A percentile compares a stretch with the other conserved stretches of the same genome.
phyloP scores from a whole-genome alignment of 2,888 invertebrate genomes.

The Pandemis corylana region DNA sequence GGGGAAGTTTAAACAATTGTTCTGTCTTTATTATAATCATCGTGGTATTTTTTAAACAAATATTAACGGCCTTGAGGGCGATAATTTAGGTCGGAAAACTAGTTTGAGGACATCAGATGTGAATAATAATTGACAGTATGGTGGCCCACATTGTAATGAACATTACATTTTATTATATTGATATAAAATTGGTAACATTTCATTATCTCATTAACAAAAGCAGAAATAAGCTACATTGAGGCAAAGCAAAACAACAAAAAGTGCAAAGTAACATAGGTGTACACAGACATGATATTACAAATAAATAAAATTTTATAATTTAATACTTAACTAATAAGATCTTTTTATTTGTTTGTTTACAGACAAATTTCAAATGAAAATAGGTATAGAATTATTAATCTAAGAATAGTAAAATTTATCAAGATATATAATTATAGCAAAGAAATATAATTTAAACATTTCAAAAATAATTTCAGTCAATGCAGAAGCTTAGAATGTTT shows the following conservation, averaged over 20 bases:
- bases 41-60: constrained; percentile 27
- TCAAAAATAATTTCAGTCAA: constrained; percentile 15
- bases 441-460: neutral
- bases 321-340: constrained; percentile 13
- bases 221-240: constrained; percentile 18
- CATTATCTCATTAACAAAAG: constrained; percentile 5
- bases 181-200: constrained; percentile 33
- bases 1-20: constrained; percentile 51
- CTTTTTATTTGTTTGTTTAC: constrained; percentile 7
- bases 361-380: constrained; percentile 1
- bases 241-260: neutral
- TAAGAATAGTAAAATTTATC: neutral
- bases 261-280: neutral
- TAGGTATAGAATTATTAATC: neutral
- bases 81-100: constrained; percentile 16
- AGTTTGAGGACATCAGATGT: constrained; percentile 22
- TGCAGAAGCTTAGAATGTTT: constrained; percentile 27
- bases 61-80: constrained; percentile 15
- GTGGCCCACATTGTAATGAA: constrained; percentile 24
- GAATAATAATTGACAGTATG: constrained; percentile 18
- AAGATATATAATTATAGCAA: neutral
- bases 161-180: constrained; percentile 19
- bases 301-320: neutral
- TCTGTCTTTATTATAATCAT: neutral
- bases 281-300: neutral